Evolutionary conservation across 2,888 invertebrate genomes (phyloP), one percentile per base, ranked within the genome.

Genomic region (Hirtodrosophila duncani): DNA sequence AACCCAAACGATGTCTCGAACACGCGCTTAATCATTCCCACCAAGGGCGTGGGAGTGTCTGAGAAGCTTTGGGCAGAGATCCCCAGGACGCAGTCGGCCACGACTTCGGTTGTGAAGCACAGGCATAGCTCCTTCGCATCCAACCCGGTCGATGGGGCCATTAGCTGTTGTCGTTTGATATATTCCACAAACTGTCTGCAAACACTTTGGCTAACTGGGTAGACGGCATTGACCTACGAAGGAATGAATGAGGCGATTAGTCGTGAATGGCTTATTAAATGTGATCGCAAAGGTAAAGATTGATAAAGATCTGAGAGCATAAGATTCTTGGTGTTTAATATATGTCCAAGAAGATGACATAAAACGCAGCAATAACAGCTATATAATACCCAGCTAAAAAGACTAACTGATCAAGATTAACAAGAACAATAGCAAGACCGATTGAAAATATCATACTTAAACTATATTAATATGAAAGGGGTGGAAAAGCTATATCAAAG

Each of bases 41-140:
- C 65, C 34, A 88, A 80, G 3, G 83, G 82, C 0, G 67, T 60
- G 2, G 80, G 70, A 2, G 71, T 65, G 1, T 84, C 71, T 3
- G 69, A 59, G 23, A 88, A 87, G 27, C 85, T 85, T 31, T 84
- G 77, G 0, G 87, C 87, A n/a, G 88, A 85, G 1, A 88, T 58
- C 1, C 88, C 88, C 57, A 88, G 83, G 1, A 87, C 87, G 42
- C 86, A 87, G 46, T 83, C 85, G 6, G 86, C 82, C 0, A 88
- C 86, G 10, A 87, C 86, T 43, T 88, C 88, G 3, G 85, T 83
- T 5, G 88, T 87, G 44, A 77, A 88, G 58, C 84, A 82, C 3
- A 83, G 63, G 6, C 82, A 64, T 0, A 85, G 68, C 20, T 87
- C 84, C 64, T 87, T 88, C 0, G 83, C 81, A 55, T 88, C 85